Evolutionary conservation across 2,888 invertebrate species (phyloP).

Genomic region (Troides aeacus): DNA sequence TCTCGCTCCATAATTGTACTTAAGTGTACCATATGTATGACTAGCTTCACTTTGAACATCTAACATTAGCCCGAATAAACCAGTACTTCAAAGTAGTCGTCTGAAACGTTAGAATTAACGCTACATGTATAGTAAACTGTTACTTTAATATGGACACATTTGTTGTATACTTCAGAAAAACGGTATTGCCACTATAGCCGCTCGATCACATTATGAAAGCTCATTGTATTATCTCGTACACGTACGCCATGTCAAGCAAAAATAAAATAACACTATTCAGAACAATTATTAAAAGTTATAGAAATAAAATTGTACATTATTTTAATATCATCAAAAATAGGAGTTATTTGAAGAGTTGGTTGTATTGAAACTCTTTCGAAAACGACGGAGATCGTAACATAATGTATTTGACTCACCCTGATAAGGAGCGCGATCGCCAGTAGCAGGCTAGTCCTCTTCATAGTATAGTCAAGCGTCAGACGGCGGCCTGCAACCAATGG

Average conservation of each 20-base stretch:
- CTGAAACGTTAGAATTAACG: slow-evolving; percentile 19
- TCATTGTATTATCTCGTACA: slow-evolving; percentile 1
- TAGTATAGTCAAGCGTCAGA: slow-evolving; percentile 66
- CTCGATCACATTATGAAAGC: slow-evolving; percentile 14
- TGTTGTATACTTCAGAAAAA: slow-evolving; percentile 13
- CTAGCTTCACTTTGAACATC: neutral
- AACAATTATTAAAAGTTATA: too few relatives aligned
- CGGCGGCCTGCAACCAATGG: slow-evolving; percentile 72
- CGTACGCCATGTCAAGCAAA: neutral
- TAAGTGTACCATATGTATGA: neutral
- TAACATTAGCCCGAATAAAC: neutral
- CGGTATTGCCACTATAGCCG: slow-evolving; percentile 16
- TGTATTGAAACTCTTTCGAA: neutral
- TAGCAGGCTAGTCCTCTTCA: slow-evolving; percentile 76
- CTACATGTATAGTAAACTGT: slow-evolving; percentile 20
- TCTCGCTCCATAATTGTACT: neutral
- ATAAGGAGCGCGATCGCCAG: slow-evolving; percentile 72
- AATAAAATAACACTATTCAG: neutral
- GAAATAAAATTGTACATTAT: neutral
- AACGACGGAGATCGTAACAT: slow-evolving; percentile 21
- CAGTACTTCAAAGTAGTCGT: neutral
- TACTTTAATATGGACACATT: slow-evolving; percentile 23
- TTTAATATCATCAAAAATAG: neutral
- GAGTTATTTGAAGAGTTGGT: neutral
- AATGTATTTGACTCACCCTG: slow-evolving; percentile 55